Evolutionary conservation across 2,888 invertebrate species (phyloP).

Genomic region (Lasioglossum oenotherae): DNA sequence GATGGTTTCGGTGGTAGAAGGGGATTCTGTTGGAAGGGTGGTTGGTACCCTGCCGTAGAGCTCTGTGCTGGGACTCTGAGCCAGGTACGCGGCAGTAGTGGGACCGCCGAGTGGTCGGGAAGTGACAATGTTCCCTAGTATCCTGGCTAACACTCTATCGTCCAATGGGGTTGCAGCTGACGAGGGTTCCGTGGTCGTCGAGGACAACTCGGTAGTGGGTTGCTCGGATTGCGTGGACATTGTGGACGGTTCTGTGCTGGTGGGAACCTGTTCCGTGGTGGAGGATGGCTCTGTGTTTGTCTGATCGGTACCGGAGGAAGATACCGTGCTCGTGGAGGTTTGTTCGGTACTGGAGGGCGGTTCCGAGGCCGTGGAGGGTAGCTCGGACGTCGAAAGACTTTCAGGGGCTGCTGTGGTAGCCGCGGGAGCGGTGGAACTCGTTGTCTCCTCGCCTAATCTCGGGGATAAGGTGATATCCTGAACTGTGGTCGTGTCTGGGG

Average conservation of each 20-base stretch:
- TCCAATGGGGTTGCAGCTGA: neutral
- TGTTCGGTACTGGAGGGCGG: constrained; percentile 54
- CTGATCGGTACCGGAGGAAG: constrained; percentile 1
- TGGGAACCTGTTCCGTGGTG: neutral
- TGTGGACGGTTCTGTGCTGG: constrained; percentile 19
- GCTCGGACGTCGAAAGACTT: constrained; percentile 43
- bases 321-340: constrained; percentile 27
- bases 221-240: constrained; percentile 16
- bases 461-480: constrained; percentile 68
- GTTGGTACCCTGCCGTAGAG: constrained; percentile 8
- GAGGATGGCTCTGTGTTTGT: neutral
- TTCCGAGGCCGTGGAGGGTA: constrained; percentile 46
- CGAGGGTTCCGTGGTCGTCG: constrained; percentile 4
- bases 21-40: neutral
- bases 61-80: neutral
- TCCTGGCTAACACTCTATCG: neutral
- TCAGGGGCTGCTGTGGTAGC: constrained; percentile 44
- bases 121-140: neutral
- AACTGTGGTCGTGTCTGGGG: constrained; percentile 69
- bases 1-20: neutral
- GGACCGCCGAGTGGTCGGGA: constrained; percentile 13
- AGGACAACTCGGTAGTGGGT: constrained; percentile 8
- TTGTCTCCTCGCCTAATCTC: constrained; percentile 57
- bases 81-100: neutral
- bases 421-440: constrained; percentile 48